These are phyloP conservation scores for Clanis bilineata DNA, from an alignment of 2,888 invertebrate species.

Conservation along the genomic window DNA sequence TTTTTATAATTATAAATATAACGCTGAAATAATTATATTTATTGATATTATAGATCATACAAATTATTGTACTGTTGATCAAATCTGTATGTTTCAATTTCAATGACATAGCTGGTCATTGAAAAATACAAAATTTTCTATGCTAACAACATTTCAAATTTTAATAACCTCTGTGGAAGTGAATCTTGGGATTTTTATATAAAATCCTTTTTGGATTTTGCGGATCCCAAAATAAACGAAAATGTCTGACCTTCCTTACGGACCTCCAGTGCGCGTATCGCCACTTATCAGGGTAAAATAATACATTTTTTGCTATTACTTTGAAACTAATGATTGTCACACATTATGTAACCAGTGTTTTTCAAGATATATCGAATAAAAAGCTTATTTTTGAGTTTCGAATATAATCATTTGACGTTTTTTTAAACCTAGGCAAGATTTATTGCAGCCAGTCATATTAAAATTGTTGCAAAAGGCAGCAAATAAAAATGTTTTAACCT, in stretches of 20 bases:
- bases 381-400: constrained; percentile 6
- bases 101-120: background rate
- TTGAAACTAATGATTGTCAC: constrained; percentile 18
- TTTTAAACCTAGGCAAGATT: background rate
- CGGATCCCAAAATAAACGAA: constrained; percentile 39
- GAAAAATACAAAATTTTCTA: too few species aligned
- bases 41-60: too few species aligned
- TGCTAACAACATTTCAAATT: constrained; percentile 25
- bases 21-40: too few species aligned
- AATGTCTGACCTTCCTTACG: constrained; percentile 75
- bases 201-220: constrained; percentile 56
- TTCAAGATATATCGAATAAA: constrained; percentile 35
- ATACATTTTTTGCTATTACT: constrained; percentile 20
- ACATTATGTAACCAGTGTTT: constrained; percentile 34
- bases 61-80: background rate
- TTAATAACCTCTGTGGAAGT: constrained; percentile 47
- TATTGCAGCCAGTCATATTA: background rate
- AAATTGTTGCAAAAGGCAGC: too few species aligned
- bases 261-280: constrained; percentile 89
- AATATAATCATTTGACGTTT: background rate
- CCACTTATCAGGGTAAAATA: constrained; percentile 90
- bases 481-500: too few species aligned
- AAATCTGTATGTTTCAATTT: background rate
- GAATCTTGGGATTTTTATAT: constrained; percentile 44
- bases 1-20: too few species aligned